Base-by-base conservation (phyloP, 2,888 invertebrate species). In the Leptopterna dolabrata region DNA sequence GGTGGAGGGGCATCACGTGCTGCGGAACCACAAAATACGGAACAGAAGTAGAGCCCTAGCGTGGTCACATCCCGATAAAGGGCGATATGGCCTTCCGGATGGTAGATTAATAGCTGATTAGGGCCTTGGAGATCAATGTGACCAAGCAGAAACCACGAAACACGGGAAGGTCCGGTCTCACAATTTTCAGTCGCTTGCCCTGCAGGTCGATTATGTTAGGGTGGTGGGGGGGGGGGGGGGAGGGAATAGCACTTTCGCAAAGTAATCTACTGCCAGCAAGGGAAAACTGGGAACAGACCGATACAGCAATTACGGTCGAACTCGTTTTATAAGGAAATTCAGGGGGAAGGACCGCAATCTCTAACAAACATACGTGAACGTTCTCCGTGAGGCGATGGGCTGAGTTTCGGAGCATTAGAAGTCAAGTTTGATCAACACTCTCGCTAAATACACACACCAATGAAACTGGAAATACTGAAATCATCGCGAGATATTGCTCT, bases 61-160 rank as follows among this genome's bases (percentile, higher is more conserved):
- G 73, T 73, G 73, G 73, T 73, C 73, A 73, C 73, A 73, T 73
- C 73, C 73, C 73, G 73, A 73, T 73, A 73, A 73, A 73, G 73
- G 73, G 73, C 73, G 73, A 73, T 73, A 73, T 73, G 73, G 73
- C 73, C 73, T 73, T 73, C 73, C 73, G 73, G 73, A 73, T 73
- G 73, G 73, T 73, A 73, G 73, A 73, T 73, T 73, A 73, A 73
- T 73, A 73, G 73, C 73, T 73, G 73, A 73, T 73, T 73, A 73
- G 73, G 73, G 73, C 36, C 16, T 19, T 7, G 41, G 73, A 41
- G 73, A 41, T 30, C 36, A 73, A 73, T 73, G 73, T 41, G 73
- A 73, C 73, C 73, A 29, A 73, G 36, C 73, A 19, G 41, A 73
- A 73, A 73, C 73, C 73, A 73, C 73, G 73, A 73, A 73, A 73